Evolutionary conservation across 2,888 invertebrate species (phyloP), one percentile per base, ranked within the genome.

Genomic region (Incurvaria masculella): DNA sequence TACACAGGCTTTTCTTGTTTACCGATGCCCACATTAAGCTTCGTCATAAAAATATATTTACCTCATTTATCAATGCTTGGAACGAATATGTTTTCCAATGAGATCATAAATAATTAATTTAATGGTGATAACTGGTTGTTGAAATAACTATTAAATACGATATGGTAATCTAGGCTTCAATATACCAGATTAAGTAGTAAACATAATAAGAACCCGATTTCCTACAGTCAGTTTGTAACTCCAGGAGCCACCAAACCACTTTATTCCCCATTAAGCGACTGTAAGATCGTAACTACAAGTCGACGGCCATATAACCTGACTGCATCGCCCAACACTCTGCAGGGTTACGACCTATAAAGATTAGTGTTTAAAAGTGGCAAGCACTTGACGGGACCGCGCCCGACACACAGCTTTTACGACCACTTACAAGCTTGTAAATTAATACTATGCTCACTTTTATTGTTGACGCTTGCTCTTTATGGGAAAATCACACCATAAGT

Each of bases 281-380:
- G 65, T 66, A 33, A 33, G 33, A 8, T 33, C 33, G 33, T 33
- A 33, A 33, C 33, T 10, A 23, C 33, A 14, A n/a, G 11, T 14
- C 11, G 3, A 14, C 33, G 14, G 14, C 3, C 33, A 23, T 33
- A 33, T 33, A 33, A 33, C 33, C 33, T n/a, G n/a, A n/a, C n/a
- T n/a, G n/a, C n/a, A n/a, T 61, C 60, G 56, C 57, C 61, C 60
- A 69, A 63, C 68, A 65, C 61, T 66, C 64, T 68, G 68, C 67
- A 63, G 62, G 64, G 65, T 62, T 63, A 60, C 19, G 59, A 51
- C 56, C 59, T 60, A 58, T 69, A 62, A 65, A 69, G 64, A 68
- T 69, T 67, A 65, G 59, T 57, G 51, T 57, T 55, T 46, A 47
- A 41, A 46, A 48, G 48, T 39, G 48, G 8, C 21, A 21, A 44